Base-by-base conservation (phyloP, 1,140 invertebrate genomes). In the Drosophila funebris region DNA sequence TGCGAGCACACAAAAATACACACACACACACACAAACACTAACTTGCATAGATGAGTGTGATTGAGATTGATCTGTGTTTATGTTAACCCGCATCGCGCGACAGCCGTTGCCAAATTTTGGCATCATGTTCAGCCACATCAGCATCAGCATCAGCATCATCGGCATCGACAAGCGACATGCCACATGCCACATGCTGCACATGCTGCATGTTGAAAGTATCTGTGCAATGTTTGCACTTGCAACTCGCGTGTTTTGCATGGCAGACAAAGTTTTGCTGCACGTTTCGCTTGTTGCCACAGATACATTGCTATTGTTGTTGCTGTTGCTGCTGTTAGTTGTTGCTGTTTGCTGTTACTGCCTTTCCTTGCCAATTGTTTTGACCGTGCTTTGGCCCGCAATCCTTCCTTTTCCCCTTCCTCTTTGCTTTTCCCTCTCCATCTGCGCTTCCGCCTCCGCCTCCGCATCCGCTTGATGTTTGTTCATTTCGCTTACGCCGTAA, bases 21-120 rank as follows among this genome's bases (percentile, higher is more conserved):
- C 9, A 37, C 46, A 53, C 24, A 54, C 22, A 29, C 22, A 69
- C 37, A 53, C 41, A 56, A n/a, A 50, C 43, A 52, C 24, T 43
- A 9, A 11, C 22, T 16, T 20, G 11, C 44, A 61, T 41, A 52
- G 8, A 33, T 46, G 44, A 57, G 37, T 60, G 44, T 68, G 46
- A 60, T 67, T 53, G 54, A 69, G 57, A 69, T 73, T 61, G 71
- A 73, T 73, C 71, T 62, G 56, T 73, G 71, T 73, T 73, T 69
- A 56, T 69, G 64, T 62, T 56, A 69, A 36, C 22, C 64, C 71
- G 39, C 64, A 69, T 29, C 44, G 69, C 33, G 46, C 52, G 29
- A 46, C 60, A 16, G 46, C 22, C 31, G 48, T 44, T 64, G 27
- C n/a, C 60, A 53, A 63, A 62, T n/a, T 11, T 50, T 39, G 58